phyloP scores from a whole-genome alignment of 2,113 vertebrate species.

The Rhipidura dahli region DNA sequence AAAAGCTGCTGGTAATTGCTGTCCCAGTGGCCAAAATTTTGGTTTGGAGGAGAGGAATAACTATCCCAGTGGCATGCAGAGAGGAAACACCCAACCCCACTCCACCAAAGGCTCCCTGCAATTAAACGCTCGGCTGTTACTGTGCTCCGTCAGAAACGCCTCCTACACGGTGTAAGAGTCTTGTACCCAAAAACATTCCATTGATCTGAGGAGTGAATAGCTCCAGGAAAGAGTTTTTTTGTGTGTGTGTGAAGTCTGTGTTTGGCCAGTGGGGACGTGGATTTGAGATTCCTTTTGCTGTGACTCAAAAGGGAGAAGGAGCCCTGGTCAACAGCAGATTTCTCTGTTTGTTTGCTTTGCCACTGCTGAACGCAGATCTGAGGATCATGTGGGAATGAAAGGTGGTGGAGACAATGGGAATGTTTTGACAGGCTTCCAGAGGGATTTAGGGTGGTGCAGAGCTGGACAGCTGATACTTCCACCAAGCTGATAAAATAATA shows the following conservation, averaged over 20 bases:
- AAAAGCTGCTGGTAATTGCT: not conserved
- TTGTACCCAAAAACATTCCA: not conserved
- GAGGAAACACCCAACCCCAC: not conserved
- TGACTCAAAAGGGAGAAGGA: not conserved
- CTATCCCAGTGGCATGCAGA: not conserved
- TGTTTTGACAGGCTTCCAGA: conserved; percentile 33
- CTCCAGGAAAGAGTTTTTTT: not conserved
- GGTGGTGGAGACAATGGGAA: conserved; percentile 48
- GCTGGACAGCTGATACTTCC: not conserved
- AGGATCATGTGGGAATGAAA: not conserved
- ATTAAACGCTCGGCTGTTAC: not conserved
- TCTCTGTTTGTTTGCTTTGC: conserved; percentile 50
- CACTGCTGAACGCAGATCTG: conserved; percentile 35
- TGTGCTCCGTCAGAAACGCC: not conserved
- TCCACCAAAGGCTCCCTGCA: not conserved
- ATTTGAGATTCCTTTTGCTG: not conserved
- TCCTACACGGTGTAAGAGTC: rapidly evolving
- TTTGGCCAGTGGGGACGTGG: not conserved
- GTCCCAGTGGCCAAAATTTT: not conserved
- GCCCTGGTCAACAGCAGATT: not conserved
- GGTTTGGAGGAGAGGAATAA: not conserved
- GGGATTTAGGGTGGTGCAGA: conserved; percentile 21
- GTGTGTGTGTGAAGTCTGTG: not conserved
- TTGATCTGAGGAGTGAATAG: not conserved
- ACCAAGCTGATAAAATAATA: not conserved